Evolutionary conservation across 2,888 invertebrate species (phyloP).

Genomic region (Sceliomorpha sp.): DNA sequence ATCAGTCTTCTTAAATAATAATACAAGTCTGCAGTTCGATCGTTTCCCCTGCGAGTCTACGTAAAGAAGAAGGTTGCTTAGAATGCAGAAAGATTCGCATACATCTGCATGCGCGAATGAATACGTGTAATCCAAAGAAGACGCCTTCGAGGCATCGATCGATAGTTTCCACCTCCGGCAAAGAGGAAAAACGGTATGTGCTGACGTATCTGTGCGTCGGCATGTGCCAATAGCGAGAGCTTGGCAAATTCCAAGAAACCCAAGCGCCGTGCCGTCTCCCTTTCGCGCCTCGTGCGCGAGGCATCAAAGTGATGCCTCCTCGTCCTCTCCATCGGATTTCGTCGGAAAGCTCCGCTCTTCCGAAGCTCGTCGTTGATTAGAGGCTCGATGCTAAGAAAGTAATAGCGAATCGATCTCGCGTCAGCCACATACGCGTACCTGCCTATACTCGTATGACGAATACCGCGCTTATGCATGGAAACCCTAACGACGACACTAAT

Average conservation of each 20-base stretch:
- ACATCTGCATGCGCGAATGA: conserved; percentile 10
- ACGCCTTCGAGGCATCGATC: conserved; percentile 33
- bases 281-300: neutral
- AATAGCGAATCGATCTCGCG: conserved; percentile 22
- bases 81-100: conserved; percentile 7
- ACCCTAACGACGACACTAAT: conserved; percentile 61
- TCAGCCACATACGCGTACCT: conserved; percentile 9
- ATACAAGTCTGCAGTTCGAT: no score
- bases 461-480: conserved; percentile 35
- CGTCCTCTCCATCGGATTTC: neutral
- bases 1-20: no score
- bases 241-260: no score
- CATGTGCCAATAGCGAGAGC: no score
- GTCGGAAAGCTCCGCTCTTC: neutral
- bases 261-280: no score
- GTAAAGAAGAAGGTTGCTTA: no score
- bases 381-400: conserved; percentile 16
- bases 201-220: conserved; percentile 1
- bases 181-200: conserved; percentile 26
- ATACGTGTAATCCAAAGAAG: conserved; percentile 11
- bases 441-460: conserved; percentile 33
- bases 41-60: no score
- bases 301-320: conserved; percentile 1
- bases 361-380: conserved; percentile 2
- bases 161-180: conserved; percentile 10